Conservation (phyloP, 2,113 vertebrate species). For the Tychaedon coryphoeus region DNA sequence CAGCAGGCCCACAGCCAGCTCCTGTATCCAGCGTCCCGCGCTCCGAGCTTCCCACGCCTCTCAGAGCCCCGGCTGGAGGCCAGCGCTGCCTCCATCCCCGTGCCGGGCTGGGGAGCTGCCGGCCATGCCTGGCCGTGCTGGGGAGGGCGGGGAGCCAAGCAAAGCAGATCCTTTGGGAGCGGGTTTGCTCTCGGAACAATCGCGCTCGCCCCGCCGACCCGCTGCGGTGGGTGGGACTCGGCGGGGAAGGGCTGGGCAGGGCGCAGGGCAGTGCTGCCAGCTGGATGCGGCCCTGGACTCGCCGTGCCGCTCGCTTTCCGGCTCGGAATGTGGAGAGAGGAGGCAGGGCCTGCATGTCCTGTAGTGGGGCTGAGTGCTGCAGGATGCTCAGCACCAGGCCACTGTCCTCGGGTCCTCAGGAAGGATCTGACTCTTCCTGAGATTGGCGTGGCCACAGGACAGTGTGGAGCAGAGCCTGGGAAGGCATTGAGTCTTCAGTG, state of each 20-base stretch:
- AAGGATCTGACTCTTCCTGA: neutral
- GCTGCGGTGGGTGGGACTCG: neutral
- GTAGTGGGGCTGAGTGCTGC: neutral
- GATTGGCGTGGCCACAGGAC: rapidly evolving
- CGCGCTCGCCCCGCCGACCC: rapidly evolving
- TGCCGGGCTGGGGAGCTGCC: neutral
- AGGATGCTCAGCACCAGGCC: neutral
- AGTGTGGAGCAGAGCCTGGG: neutral
- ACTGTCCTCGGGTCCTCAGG: rapidly evolving
- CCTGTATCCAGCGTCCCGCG: conserved; percentile 15
- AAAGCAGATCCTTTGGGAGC: neutral
- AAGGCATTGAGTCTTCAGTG: rapidly evolving
- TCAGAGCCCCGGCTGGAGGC: neutral
- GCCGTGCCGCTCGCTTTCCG: rapidly evolving
- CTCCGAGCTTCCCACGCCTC: conserved; percentile 47
- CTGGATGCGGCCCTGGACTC: neutral
- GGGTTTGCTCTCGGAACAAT: neutral
- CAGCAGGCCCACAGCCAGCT: neutral
- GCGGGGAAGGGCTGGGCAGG: neutral
- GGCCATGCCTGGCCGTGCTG: neutral
- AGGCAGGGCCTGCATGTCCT: neutral
- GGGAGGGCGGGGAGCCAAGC: neutral
- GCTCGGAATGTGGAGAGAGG: rapidly evolving
- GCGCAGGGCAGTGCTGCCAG: neutral
- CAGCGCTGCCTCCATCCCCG: neutral